Evolutionary conservation across 2,113 vertebrate species (phyloP).

Genomic region (Zosterops japonicus): DNA sequence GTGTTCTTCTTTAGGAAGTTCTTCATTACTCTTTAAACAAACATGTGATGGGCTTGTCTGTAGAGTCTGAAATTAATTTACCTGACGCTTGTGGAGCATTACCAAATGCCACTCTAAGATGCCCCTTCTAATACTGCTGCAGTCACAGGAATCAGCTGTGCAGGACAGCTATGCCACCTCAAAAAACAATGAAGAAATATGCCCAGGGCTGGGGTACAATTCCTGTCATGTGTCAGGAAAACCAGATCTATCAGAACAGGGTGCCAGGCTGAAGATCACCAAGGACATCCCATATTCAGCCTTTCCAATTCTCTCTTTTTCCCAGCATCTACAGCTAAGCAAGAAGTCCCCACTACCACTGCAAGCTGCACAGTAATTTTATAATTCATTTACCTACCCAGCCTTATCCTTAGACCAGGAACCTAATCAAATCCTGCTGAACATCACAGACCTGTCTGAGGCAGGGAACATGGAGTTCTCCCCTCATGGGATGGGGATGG

Average conservation of each 20-base stretch:
- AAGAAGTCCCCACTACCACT: neutral
- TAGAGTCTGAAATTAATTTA: neutral
- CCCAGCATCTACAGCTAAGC: neutral
- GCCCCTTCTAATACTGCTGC: neutral
- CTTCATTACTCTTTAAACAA: neutral
- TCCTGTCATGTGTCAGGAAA: neutral
- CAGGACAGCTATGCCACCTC: neutral
- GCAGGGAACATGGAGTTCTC: neutral
- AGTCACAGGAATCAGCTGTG: neutral
- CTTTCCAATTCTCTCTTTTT: neutral
- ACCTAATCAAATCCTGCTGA: neutral
- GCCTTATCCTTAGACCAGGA: neutral
- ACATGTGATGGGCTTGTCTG: neutral
- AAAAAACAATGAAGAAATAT: neutral
- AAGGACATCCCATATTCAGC: neutral
- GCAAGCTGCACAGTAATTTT: neutral
- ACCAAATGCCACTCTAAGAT: neutral
- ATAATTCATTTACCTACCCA: neutral
- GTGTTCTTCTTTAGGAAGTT: neutral
- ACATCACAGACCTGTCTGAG: neutral
- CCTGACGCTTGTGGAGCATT: neutral
- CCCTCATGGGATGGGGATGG: neutral
- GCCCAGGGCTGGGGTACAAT: neutral
- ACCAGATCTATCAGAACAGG: neutral
- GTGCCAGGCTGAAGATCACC: neutral